These are phyloP conservation scores for Timema cristinae DNA, from an alignment of 2,888 invertebrate species.

Conservation along the genomic window DNA sequence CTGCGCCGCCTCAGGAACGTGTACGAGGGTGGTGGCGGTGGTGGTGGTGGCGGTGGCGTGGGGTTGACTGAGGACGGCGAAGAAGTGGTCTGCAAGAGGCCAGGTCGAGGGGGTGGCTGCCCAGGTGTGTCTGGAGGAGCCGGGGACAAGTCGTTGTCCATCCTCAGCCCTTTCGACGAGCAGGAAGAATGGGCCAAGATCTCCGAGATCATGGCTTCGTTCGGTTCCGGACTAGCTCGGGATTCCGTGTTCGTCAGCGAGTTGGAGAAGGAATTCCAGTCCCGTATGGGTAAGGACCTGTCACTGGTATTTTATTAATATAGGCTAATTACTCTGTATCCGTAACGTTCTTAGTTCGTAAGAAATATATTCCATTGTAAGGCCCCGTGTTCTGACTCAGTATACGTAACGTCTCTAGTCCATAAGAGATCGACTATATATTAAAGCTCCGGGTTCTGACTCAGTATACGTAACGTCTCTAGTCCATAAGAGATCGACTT, in stretches of 20 bases:
- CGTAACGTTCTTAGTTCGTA: too few species aligned
- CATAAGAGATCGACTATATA: too few species aligned
- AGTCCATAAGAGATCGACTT: too few species aligned
- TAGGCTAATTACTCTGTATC: too few species aligned
- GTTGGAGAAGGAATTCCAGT: constrained; percentile 74
- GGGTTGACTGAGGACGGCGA: constrained; percentile 18
- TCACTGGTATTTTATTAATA: too few species aligned
- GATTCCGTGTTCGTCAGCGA: constrained; percentile 76
- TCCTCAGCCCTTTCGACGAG: constrained; percentile 87
- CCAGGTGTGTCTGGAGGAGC: constrained; percentile 46
- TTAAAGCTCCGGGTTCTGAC: too few species aligned
- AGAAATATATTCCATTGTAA: too few species aligned
- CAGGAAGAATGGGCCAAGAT: constrained; percentile 96
- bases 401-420: too few species aligned
- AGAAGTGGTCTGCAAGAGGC: constrained; percentile 37
- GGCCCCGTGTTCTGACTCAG: too few species aligned
- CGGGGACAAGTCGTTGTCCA: constrained; percentile 48
- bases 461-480: too few species aligned
- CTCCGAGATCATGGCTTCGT: constrained; percentile 91
- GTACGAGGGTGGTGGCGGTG: constrained; percentile 56
- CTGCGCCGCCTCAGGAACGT: constrained; percentile 69
- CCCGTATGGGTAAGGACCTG: constrained; percentile 53
- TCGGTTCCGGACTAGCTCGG: constrained; percentile 77
- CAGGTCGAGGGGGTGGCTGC: constrained; percentile 35
- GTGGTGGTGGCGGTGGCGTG: constrained; percentile 42